phyloP scores from a whole-genome alignment of 2,113 vertebrate species.

The Atlantisia rogersi region DNA sequence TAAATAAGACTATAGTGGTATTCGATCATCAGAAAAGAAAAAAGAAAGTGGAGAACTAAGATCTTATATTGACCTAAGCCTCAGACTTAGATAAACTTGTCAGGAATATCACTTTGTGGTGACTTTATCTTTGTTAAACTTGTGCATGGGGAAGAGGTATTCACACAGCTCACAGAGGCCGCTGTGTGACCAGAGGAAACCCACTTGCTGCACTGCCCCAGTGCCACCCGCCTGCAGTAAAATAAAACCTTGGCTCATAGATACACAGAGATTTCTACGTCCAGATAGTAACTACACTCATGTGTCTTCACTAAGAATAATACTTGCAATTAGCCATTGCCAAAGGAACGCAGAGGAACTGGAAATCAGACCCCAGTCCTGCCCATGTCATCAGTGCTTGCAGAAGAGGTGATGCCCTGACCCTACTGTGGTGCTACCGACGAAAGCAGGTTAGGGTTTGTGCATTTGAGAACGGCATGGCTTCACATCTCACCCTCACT shows the following conservation, averaged over 20 bases:
- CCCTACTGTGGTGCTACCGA: fast-evolving
- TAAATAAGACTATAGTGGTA: conserved; percentile 30
- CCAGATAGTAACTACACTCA: background rate
- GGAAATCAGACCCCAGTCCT: background rate
- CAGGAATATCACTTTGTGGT: conserved; percentile 52
- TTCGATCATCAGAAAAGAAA: conserved; percentile 27
- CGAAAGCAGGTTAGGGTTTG: background rate
- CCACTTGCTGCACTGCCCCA: background rate
- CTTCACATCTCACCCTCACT: background rate
- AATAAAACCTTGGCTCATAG: background rate
- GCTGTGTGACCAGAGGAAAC: background rate
- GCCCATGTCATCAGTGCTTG: background rate
- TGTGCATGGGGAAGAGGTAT: background rate
- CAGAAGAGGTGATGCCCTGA: background rate
- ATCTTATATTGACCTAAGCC: conserved; percentile 50
- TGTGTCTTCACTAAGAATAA: background rate
- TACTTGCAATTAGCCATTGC: background rate
- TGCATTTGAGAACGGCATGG: fast-evolving
- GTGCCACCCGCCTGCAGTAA: background rate
- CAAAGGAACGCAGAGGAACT: background rate
- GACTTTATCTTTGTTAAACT: conserved; percentile 58
- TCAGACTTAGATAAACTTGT: conserved; percentile 54
- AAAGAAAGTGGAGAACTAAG: conserved; percentile 21
- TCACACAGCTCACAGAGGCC: background rate
- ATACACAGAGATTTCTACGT: background rate